Conservation (phyloP, 2,113 vertebrate species). For the Sporophila hypoxantha region DNA sequence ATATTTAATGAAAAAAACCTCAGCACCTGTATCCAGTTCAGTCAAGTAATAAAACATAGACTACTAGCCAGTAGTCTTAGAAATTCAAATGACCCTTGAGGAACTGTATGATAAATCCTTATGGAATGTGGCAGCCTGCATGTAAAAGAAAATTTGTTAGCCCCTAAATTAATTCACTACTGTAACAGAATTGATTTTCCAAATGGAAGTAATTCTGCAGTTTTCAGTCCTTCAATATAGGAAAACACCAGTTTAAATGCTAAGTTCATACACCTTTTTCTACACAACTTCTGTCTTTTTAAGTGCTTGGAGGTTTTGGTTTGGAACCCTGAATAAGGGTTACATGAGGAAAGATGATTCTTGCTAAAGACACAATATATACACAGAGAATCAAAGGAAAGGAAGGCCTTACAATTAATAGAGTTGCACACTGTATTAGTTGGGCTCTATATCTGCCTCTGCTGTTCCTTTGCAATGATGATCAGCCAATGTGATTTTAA, state of each 20-base stretch:
- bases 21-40: background rate
- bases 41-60: background rate
- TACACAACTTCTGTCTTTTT: background rate
- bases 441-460: background rate
- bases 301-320: background rate
- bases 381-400: background rate
- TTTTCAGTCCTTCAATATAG: background rate
- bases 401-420: background rate
- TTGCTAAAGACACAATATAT: background rate
- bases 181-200: background rate
- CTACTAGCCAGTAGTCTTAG: background rate
- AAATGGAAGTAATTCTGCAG: background rate
- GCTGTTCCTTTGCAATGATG: background rate
- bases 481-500: background rate
- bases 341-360: background rate
- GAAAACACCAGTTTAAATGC: background rate
- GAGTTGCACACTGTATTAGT: background rate
- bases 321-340: background rate
- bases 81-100: background rate
- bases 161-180: background rate
- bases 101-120: background rate
- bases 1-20: background rate
- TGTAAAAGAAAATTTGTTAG: background rate
- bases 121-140: background rate
- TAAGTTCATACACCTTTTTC: background rate